Evolutionary conservation across 2,888 invertebrate species (phyloP), one percentile per base, ranked within the genome.

Genomic region (Hydrotaea diabolus): DNA sequence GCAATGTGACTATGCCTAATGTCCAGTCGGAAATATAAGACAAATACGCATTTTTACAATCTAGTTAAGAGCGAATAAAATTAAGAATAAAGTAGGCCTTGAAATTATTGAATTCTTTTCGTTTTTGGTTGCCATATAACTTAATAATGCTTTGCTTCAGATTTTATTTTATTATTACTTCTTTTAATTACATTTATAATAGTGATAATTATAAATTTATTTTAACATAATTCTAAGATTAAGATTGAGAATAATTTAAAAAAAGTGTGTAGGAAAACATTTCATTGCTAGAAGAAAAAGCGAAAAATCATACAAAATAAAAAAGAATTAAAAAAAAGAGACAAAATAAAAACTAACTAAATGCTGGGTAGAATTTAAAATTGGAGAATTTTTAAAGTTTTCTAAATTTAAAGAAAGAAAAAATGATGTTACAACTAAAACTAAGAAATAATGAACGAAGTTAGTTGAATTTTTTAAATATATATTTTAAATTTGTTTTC

Each of bases 131-230:
- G 79, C 85, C 82, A 82, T 85, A 82, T 79, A 81, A 85, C 69
- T 79, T 82, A 80, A 82, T 85, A 80, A 85, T 85, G 79, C 82
- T 85, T 85, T 82, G 82, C 82, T 85, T 80, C 36, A 79, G 74
- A 77, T 82, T 74, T 80, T 64, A 62, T 77, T 69, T 69, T 73
- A 23, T 78, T 83, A 69, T 83, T 55, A 57, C 55, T 83, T 76
- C 75, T 84, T 78, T 62, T 79, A 82, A 85, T 85, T 82, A 82
- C 79, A 85, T 82, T 85, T 85, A 85, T 85, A 82, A 85, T 84
- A 84, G 78, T 76, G 69, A 43, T 79, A 79, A 85, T 85, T 85
- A 85, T 82, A 85, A 85, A 80, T 85, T 85, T 71, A 66, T 21
- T 69, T 69, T 79, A 82, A 85, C 79, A 85, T 81, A 85, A 77